Conservation (phyloP, 1,140 invertebrate genomes). For the Trichonephila clavipes region DNA sequence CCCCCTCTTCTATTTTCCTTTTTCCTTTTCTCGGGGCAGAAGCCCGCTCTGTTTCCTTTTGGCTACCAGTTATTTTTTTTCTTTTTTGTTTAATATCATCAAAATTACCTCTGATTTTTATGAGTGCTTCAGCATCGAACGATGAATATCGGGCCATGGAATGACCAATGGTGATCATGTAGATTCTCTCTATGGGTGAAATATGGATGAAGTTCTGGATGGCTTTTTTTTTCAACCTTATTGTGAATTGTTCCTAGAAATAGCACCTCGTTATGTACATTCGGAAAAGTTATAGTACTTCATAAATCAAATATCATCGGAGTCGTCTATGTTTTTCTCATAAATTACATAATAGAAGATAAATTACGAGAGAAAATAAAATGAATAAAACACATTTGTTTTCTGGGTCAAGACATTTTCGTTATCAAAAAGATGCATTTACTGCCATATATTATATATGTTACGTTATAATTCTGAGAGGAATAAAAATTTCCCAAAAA, state of each 20-base stretch:
- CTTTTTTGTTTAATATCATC: background rate
- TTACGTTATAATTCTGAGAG: too few relatives aligned
- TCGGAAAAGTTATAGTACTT: background rate
- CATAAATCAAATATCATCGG: background rate
- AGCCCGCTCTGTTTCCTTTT: constrained; percentile 39
- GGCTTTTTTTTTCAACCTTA: background rate
- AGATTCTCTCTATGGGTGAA: constrained; percentile 2
- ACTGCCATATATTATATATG: too few relatives aligned
- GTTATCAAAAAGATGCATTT: too few relatives aligned
- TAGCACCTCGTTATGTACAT: background rate
- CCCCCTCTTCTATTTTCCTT: background rate
- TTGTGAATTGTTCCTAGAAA: background rate
- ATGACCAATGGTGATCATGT: background rate
- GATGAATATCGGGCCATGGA: constrained; percentile 21
- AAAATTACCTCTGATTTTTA: constrained; percentile 62
- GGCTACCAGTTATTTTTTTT: constrained; percentile 1
- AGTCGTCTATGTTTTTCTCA: background rate
- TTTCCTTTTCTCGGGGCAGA: constrained; percentile 2
- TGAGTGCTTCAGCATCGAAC: background rate
- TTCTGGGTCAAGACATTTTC: background rate
- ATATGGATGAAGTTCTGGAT: constrained; percentile 11
- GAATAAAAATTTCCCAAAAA: too few relatives aligned
- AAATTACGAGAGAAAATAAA: background rate
- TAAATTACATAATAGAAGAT: background rate
- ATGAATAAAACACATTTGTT: background rate